Percentiles rank a stretch among this genome's conserved stretches.
Conservation (phyloP, 1,140 invertebrate genomes). For the Ladona fulva region DNA sequence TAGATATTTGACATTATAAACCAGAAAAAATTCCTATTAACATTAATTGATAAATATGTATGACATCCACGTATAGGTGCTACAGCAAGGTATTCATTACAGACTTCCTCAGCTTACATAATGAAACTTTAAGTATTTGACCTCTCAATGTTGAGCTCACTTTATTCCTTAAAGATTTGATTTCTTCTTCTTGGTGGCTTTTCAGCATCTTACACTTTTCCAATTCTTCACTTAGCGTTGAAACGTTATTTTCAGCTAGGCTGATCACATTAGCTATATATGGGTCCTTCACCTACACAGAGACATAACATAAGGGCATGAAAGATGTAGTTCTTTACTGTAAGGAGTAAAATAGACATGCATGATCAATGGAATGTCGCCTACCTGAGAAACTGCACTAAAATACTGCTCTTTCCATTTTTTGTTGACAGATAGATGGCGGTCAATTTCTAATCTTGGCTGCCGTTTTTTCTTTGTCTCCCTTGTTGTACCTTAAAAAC, state of each 20-base stretch:
- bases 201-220: constrained; percentile 11
- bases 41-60: no score
- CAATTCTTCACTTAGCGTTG: background rate
- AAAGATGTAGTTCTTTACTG: background rate
- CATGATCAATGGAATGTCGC: background rate
- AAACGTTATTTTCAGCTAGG: background rate
- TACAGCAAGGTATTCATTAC: no score
- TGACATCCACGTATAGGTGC: no score
- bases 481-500: background rate
- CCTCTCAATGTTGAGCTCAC: background rate
- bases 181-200: background rate
- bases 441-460: background rate
- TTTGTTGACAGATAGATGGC: background rate
- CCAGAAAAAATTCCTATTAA: no score
- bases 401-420: background rate
- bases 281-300: background rate
- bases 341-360: background rate
- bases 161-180: constrained; percentile 1
- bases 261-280: background rate
- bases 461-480: background rate
- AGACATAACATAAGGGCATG: background rate
- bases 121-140: no score
- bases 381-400: background rate
- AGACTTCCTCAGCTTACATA: no score
- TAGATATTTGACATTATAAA: no score